A percentile compares a stretch with the other conserved stretches of the same genome.
phyloP scores from a whole-genome alignment of 2,113 vertebrate species.

The Heterocephalus glaber region DNA sequence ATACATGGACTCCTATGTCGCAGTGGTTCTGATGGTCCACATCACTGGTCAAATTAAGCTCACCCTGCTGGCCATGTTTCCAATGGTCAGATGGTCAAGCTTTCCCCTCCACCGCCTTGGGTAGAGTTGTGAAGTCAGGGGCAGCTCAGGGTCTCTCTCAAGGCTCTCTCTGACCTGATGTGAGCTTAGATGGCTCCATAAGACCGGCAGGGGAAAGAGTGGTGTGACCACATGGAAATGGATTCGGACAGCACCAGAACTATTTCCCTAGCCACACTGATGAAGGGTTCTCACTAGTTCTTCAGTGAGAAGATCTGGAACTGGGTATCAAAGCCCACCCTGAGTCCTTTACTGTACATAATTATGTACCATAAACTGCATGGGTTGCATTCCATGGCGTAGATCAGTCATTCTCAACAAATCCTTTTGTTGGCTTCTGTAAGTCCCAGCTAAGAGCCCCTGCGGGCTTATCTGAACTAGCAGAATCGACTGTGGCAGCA shows the following conservation, averaged over 20 bases:
- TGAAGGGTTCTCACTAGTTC: constrained; percentile 50
- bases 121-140: neutral
- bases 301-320: constrained; percentile 57
- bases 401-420: constrained; percentile 53
- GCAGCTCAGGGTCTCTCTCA: neutral
- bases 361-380: constrained; percentile 48
- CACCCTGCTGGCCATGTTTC: neutral
- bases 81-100: neutral
- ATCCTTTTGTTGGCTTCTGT: constrained; percentile 39
- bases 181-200: neutral
- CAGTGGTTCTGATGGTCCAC: neutral
- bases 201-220: neutral
- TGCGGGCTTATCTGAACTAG: neutral
- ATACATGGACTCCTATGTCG: neutral
- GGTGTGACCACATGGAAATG: neutral
- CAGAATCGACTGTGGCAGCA: neutral
- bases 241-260: neutral
- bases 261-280: neutral
- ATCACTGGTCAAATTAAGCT: neutral
- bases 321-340: constrained; percentile 61
- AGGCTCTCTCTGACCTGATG: neutral
- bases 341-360: constrained; percentile 58
- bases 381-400: constrained; percentile 59
- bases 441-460: constrained; percentile 39
- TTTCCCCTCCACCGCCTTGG: neutral